Base-by-base conservation (phyloP, 2,113 vertebrate species). In the Psilopogon haemacephalus region DNA sequence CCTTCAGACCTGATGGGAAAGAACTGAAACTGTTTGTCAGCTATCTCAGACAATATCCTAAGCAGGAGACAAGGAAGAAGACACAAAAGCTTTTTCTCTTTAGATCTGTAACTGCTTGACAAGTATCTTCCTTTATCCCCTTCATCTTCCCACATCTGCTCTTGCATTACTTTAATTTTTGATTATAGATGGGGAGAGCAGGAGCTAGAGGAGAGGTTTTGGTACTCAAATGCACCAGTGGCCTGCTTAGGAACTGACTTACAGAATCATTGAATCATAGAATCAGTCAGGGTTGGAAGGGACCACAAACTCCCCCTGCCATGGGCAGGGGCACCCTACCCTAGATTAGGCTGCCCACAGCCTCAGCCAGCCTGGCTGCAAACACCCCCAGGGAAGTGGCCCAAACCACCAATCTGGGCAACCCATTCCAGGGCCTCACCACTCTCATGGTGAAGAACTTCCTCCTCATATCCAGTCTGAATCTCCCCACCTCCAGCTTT, bases 71-170 rank as follows among this genome's bases (percentile, higher is more conserved):
- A 52, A 44, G 37, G 18, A 58, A 68, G 44, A 37, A 24, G 40
- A 79, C 33, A 95, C n/a, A 93, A 86, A 79, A 55, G 38, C 38
- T 71, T 81, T 72, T 95, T 70, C 70, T 68, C 32, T 60, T 95
- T 84, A 63, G 65, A 76, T 84, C 75, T 86, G 62, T 37, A 92
- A 78, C 74, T 68, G 33, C 58, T 62, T 77, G 64, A 59, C 24
- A 78, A 76, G 18, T 32, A 48, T 24, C 50, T 86, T 80, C n/a
- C 33, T 75, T 73, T 32, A 32, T 26, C 56, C 23, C 65, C 48
- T 35, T 76, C 73, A 79, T 59, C 83, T 44, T 69, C 64, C 81
- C 30, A 82, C 42, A 42, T 56, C 15, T 89, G 50, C 26, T 79
- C 27, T 40, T 35, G 64, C 46, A 42, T 64, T 59, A 20, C 50